phyloP scores from a whole-genome alignment of 1,140 invertebrate genomes.

The Bombus confusus region DNA sequence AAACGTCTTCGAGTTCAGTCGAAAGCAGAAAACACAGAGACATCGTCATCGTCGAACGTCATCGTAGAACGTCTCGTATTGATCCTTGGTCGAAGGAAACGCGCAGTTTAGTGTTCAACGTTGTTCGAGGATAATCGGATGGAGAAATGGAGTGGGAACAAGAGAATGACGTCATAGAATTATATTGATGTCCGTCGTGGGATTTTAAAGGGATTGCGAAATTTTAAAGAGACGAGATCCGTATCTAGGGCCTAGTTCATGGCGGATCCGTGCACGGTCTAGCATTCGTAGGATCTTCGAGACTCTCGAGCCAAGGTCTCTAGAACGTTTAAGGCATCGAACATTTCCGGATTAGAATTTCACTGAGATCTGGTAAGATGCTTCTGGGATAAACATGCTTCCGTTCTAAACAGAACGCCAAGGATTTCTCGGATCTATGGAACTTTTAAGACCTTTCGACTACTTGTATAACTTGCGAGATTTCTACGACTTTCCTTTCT shows the following conservation, averaged over 20 bases:
- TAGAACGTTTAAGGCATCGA: neutral
- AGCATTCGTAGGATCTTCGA: neutral
- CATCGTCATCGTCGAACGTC: neutral
- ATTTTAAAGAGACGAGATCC: neutral
- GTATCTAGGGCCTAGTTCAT: neutral
- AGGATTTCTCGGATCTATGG: no score
- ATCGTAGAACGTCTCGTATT: neutral
- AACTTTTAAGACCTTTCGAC: no score
- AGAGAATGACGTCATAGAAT: neutral
- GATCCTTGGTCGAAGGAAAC: neutral
- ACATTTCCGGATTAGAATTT: no score
- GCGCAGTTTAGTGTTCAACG: neutral
- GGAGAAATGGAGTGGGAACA: no score
- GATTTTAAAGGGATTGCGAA: neutral
- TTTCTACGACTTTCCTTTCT: neutral
- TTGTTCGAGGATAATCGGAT: neutral
- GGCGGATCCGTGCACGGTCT: no score
- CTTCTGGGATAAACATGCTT: no score
- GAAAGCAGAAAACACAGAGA: neutral
- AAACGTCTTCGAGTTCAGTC: conserved; percentile 1
- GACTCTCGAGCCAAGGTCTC: no score
- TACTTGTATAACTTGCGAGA: no score
- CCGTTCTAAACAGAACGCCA: no score
- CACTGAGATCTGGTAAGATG: no score
- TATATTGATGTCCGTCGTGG: neutral